Evolutionary conservation across 2,113 vertebrate genomes (phyloP).

Genomic region (Malurus elegans): DNA sequence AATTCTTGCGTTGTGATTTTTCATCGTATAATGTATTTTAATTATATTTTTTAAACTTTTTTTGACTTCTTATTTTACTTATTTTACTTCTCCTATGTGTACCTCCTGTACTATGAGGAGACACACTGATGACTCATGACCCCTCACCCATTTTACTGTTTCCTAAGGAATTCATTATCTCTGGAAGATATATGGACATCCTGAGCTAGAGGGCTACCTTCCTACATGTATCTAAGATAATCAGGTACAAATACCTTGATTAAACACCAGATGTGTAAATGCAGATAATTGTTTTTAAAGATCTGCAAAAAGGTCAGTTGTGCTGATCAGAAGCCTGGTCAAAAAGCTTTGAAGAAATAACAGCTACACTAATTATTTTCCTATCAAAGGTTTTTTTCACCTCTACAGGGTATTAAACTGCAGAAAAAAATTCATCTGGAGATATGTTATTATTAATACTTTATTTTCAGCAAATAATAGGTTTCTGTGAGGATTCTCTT

Average conservation of each 20-base stretch:
- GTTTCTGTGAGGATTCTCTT: not conserved
- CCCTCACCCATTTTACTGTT: not conserved
- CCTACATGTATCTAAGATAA: not conserved
- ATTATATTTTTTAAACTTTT: not conserved
- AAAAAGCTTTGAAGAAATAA: not conserved
- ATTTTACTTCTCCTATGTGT: not conserved
- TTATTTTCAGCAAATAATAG: not conserved
- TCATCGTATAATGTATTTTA: not conserved
- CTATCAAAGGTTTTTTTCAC: not conserved
- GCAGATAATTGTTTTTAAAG: not conserved
- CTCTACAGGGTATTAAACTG: not conserved
- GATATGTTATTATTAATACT: not conserved
- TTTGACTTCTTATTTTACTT: not conserved
- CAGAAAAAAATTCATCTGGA: not conserved
- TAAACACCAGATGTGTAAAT: not conserved
- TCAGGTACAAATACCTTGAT: not conserved
- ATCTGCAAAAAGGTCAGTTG: not conserved
- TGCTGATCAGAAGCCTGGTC: not conserved
- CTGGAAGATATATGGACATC: not conserved
- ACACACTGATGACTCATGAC: accelerated
- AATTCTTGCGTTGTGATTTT: not conserved
- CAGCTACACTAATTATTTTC: not conserved
- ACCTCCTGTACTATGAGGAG: not conserved
- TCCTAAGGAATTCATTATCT: not conserved
- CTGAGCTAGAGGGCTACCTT: not conserved